phyloP scores from a whole-genome alignment of 1,140 invertebrate genomes.

The Drosophila setifemur region DNA sequence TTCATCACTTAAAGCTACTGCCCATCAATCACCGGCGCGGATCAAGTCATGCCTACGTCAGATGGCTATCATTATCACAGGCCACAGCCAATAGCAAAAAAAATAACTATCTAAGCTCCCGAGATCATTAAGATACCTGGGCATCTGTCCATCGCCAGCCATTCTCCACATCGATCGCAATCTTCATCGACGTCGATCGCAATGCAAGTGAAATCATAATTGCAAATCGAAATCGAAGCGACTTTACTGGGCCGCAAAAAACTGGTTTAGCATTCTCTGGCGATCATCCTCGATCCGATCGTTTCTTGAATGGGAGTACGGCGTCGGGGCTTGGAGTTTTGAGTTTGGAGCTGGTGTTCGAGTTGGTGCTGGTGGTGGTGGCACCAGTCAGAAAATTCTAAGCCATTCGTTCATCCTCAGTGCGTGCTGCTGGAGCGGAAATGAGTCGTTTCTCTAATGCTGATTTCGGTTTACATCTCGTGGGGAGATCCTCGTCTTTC shows the following conservation, averaged over 20 bases:
- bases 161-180: slow-evolving; percentile 11
- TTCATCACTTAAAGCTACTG: slow-evolving; percentile 8
- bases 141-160: slow-evolving; percentile 20
- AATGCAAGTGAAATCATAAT: slow-evolving; percentile 77
- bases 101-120: neutral
- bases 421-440: slow-evolving; percentile 71
- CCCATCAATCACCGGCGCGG: slow-evolving; percentile 46
- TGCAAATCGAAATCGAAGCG: slow-evolving; percentile 61
- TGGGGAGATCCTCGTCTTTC: neutral
- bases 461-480: slow-evolving; percentile 33
- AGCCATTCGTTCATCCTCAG: slow-evolving; percentile 73
- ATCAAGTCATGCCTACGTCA: slow-evolving; percentile 5
- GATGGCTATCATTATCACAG: slow-evolving; percentile 31
- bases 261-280: slow-evolving; percentile 55
- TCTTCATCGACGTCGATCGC: slow-evolving; percentile 16
- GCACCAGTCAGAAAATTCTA: slow-evolving; percentile 40
- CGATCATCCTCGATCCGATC: slow-evolving; percentile 35
- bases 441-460: slow-evolving; percentile 48
- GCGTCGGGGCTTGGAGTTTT: neutral
- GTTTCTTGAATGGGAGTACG: too few species aligned
- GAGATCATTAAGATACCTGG: slow-evolving; percentile 30
- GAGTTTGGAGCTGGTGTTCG: neutral
- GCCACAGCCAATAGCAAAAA: slow-evolving; percentile 7
- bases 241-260: slow-evolving; percentile 55
- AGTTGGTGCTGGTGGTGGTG: too few species aligned